Evolutionary conservation across 2,113 vertebrate genomes (phyloP), one percentile per base, ranked within the genome.

Genomic region (Equus przewalskii): DNA sequence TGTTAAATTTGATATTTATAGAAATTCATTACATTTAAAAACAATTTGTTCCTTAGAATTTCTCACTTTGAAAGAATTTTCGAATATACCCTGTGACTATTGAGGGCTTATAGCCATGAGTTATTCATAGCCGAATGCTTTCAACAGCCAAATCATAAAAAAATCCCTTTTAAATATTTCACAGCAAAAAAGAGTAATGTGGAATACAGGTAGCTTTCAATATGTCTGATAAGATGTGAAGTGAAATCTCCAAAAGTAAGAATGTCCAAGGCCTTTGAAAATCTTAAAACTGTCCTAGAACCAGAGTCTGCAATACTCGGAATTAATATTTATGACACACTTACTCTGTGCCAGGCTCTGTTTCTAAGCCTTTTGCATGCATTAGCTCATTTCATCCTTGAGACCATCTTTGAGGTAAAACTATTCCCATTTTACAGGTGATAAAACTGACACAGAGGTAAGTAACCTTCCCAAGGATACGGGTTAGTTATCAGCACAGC

Each of bases 11-110:
- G 83, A 70, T 81, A 87, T 36, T 93, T 80, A 95, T 97, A 95
- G 97, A 98, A 96, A 72, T 95, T 97, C 79, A 97, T 96, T 92
- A 86, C 54, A 87, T 80, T 97, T 94, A 95, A 96, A 98, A 92
- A 92, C 96, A 94, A 95, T 96, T 95, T 96, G 83, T 84, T 97
- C 94, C 44, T 95, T 75, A 79, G 60, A 93, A 75, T 89, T 21
- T 49, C 58, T 97, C 64, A 81, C 73, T 96, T 69, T 92, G 97
- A 97, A 96, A 89, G 80, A 92, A 82, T 49, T 89, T 93, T 94
- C 51, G 78, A 87, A 72, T 67, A 81, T 60, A 79, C 86, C 92
- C n/a, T 13, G 62, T 51, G 65, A 94, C 69, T 36, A 85, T 51
- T 65, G 79, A 96, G 89, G 89, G 72, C 11, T 89, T 46, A 14